A percentile compares a stretch with the other conserved stretches of the same genome.
phyloP scores from a whole-genome alignment of 2,797 vertebrate species.

The Micromesistius poutassou region DNA sequence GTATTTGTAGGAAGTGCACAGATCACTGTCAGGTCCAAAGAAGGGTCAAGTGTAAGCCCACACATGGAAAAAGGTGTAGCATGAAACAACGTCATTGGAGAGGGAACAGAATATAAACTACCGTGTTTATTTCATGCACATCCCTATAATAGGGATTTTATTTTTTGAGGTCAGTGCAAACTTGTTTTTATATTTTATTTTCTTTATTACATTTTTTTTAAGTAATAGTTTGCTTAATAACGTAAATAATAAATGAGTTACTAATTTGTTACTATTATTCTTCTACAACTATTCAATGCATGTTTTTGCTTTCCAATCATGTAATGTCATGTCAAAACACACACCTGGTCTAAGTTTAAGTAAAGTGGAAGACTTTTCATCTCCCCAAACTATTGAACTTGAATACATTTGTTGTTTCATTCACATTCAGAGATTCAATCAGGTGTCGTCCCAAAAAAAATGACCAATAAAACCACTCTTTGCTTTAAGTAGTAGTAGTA shows the following conservation, averaged over 20 bases:
- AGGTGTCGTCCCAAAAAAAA: neutral
- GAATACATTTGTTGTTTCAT: too few species aligned
- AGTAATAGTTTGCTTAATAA: neutral
- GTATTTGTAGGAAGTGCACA: constrained; percentile 24
- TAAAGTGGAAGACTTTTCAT: too few species aligned
- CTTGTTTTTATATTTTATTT: too few species aligned
- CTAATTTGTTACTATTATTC: neutral
- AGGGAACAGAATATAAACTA: neutral
- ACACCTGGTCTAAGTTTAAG: too few species aligned
- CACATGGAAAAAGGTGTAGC: neutral
- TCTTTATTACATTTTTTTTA: too few species aligned
- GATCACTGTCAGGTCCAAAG: constrained; percentile 23
- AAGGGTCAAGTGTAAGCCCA: neutral
- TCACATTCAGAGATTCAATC: too few species aligned
- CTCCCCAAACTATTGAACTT: too few species aligned
- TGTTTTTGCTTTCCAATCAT: neutral
- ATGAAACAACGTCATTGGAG: neutral
- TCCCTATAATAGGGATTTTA: neutral
- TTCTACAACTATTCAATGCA: neutral
- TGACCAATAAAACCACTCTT: neutral
- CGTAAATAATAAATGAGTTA: neutral
- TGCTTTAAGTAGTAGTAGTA: neutral
- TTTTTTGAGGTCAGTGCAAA: neutral
- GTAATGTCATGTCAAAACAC: too few species aligned
- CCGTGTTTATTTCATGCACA: neutral